Evolutionary conservation across 2,888 invertebrate species (phyloP).

Genomic region (Spisula solida): DNA sequence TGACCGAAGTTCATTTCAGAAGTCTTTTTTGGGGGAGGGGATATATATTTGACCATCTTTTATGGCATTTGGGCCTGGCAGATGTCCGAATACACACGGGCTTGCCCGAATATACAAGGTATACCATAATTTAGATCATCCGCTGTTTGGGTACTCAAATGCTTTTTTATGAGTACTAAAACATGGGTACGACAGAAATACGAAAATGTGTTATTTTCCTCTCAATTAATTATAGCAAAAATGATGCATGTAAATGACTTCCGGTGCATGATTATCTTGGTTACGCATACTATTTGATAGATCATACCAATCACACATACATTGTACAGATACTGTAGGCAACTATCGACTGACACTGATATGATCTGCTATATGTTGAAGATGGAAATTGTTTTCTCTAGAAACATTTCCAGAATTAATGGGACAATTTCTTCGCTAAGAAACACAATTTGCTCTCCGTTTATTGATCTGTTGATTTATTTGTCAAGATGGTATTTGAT

Average conservation of each 20-base stretch:
- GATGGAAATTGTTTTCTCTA: neutral
- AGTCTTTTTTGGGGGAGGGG: no score
- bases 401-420: slow-evolving; percentile 22
- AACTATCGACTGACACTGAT: neutral
- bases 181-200: no score
- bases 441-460: slow-evolving; percentile 10
- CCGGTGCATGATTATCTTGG: neutral
- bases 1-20: no score
- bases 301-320: neutral
- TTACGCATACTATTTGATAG: neutral
- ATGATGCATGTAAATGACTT: neutral
- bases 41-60: neutral
- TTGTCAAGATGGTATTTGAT: slow-evolving; percentile 9
- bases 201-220: neutral
- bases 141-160: no score
- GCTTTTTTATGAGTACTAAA: no score
- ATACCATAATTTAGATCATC: no score
- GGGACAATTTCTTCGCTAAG: slow-evolving; percentile 6
- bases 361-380: neutral
- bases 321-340: neutral
- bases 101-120: no score
- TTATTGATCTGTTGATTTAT: neutral
- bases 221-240: neutral
- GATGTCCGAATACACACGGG: no score
- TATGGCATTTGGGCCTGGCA: neutral